Evolutionary conservation across 2,113 vertebrate genomes (phyloP).

Genomic region (Dendrocopos noguchii): DNA sequence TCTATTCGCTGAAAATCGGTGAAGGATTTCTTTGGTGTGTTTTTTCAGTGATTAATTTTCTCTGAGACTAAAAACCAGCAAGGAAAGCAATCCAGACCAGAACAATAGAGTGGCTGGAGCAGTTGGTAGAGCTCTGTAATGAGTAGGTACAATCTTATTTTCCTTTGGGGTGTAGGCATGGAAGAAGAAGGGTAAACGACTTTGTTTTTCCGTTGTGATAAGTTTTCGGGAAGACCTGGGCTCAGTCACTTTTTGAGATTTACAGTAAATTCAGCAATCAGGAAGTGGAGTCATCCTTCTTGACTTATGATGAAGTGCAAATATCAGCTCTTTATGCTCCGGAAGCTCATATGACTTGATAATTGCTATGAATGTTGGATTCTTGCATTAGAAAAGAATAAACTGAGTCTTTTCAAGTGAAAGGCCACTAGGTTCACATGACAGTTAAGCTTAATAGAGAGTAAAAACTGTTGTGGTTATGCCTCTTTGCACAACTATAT

Average conservation of each 20-base stretch:
- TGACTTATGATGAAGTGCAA: conserved; percentile 54
- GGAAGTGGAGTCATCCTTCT: conserved; percentile 56
- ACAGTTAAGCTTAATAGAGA: neutral
- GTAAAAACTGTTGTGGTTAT: neutral
- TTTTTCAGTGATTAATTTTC: neutral
- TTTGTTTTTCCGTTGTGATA: conserved; percentile 37
- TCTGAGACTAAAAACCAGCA: neutral
- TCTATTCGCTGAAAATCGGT: neutral
- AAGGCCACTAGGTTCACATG: conserved; percentile 7
- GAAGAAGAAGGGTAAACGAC: conserved; percentile 8
- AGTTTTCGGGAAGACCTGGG: conserved; percentile 30
- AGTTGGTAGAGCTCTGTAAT: neutral
- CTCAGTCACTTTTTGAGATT: conserved; percentile 25
- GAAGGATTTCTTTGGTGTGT: neutral
- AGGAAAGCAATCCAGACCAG: neutral
- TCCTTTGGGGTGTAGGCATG: neutral
- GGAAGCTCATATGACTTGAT: conserved; percentile 19
- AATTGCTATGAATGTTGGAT: conserved; percentile 1
- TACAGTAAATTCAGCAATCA: conserved; percentile 16
- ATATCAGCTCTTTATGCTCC: conserved; percentile 48
- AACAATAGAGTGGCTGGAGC: neutral
- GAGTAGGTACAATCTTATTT: conserved; percentile 38
- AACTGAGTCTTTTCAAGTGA: conserved; percentile 12
- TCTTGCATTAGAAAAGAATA: conserved; percentile 21
- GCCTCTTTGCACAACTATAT: neutral